A percentile compares a stretch with the other conserved stretches of the same genome.
phyloP scores from a whole-genome alignment of 2,888 invertebrate genomes.

The Protophormia terraenovae region DNA sequence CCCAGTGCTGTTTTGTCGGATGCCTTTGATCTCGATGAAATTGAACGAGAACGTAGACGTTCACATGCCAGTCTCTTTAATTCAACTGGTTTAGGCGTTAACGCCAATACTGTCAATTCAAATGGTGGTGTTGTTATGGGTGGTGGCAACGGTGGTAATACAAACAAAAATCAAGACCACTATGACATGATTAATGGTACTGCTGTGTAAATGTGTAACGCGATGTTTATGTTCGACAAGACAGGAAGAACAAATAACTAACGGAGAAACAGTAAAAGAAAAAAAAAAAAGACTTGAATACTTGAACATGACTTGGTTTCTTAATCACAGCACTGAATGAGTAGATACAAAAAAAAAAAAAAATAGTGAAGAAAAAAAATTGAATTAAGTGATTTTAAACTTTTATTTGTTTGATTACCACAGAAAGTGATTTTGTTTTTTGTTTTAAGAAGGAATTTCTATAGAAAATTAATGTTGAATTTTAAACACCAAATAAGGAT shows the following conservation, averaged over 20 bases:
- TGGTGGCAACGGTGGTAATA: constrained; percentile 14
- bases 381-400: not conserved
- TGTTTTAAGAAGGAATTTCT: not conserved
- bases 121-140: constrained; percentile 16
- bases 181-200: constrained; percentile 80
- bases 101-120: constrained; percentile 44
- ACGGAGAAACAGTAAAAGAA: too few species aligned
- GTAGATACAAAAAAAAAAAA: not conserved
- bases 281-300: constrained; percentile 9
- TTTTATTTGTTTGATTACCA: not conserved
- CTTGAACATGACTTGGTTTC: constrained; percentile 61
- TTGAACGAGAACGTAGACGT: constrained; percentile 80
- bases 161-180: constrained; percentile 70
- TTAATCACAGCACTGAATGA: constrained; percentile 37
- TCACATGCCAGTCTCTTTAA: constrained; percentile 81
- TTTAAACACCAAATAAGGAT: too few species aligned
- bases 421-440: not conserved
- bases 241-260: constrained; percentile 1
- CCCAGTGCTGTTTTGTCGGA: constrained; percentile 73
- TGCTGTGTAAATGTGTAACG: constrained; percentile 74
- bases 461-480: not conserved
- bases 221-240: not conserved
- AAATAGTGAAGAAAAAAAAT: not conserved
- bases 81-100: constrained; percentile 56
- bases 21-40: constrained; percentile 80